These are phyloP conservation scores for Anniella stebbinsi DNA, from an alignment of 2,797 vertebrate species.

Conservation along the genomic window DNA sequence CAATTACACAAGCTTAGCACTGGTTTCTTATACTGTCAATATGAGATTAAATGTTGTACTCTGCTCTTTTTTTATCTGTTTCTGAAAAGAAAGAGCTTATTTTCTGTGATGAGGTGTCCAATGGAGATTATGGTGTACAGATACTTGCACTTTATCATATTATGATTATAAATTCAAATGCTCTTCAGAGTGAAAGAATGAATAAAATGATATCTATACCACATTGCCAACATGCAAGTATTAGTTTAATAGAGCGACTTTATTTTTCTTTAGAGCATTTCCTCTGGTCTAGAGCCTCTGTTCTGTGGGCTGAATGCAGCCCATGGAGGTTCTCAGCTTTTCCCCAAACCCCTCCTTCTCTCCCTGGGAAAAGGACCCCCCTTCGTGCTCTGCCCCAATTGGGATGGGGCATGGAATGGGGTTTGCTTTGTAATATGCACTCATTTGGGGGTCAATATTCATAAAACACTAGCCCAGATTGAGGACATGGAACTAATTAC, in stretches of 20 bases:
- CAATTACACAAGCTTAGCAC: background rate
- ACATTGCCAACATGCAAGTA: background rate
- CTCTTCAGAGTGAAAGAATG: background rate
- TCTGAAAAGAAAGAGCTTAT: background rate
- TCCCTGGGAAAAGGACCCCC: too few relatives aligned
- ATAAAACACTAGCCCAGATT: background rate
- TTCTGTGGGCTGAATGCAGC: too few relatives aligned
- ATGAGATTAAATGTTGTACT: background rate
- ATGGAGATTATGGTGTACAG: background rate
- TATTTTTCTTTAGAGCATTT: too few relatives aligned
- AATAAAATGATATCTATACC: background rate
- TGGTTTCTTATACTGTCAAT: background rate
- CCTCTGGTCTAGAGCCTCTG: too few relatives aligned
- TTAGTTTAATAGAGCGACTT: background rate
- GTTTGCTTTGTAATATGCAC: background rate
- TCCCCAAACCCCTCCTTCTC: too few relatives aligned
- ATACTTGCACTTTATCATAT: background rate
- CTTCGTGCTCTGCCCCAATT: too few relatives aligned
- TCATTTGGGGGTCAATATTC: background rate
- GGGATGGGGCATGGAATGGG: too few relatives aligned
- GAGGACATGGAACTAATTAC: background rate
- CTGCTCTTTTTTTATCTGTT: background rate
- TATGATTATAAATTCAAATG: background rate
- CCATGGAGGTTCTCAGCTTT: too few relatives aligned
- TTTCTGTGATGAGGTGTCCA: too few relatives aligned